Evolutionary conservation across 2,888 invertebrate species (phyloP).

Genomic region (Vannuccia rotundouncinata): DNA sequence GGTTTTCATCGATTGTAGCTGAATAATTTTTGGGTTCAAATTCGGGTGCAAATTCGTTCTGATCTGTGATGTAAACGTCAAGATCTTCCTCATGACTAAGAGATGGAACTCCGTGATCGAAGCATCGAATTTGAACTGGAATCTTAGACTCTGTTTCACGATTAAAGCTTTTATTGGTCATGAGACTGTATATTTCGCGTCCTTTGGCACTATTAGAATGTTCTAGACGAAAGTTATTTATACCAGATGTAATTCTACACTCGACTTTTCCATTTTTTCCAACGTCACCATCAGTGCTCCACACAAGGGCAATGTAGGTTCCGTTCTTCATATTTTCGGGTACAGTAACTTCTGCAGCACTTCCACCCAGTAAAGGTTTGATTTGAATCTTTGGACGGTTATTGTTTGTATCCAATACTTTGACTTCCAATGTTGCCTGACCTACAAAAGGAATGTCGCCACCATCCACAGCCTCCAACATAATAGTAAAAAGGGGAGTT

Average conservation of each 20-base stretch:
- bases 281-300: slow-evolving; percentile 30
- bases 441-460: slow-evolving; percentile 33
- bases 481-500: slow-evolving; percentile 27
- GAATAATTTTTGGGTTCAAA: background rate
- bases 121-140: background rate
- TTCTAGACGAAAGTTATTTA: slow-evolving; percentile 27
- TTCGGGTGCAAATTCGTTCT: slow-evolving; percentile 31
- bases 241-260: background rate
- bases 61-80: slow-evolving; percentile 30
- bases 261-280: slow-evolving; percentile 32
- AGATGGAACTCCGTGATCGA: slow-evolving; percentile 28
- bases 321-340: slow-evolving; percentile 27
- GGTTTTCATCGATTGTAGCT: slow-evolving; percentile 22
- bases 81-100: slow-evolving; percentile 4
- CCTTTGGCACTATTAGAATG: slow-evolving; percentile 31
- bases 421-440: slow-evolving; percentile 30
- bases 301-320: slow-evolving; percentile 23
- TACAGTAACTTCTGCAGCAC: background rate
- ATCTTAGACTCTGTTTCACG: background rate
- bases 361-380: slow-evolving; percentile 9
- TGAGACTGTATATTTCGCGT: slow-evolving; percentile 33
- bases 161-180: slow-evolving; percentile 34
- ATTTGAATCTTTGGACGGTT: slow-evolving; percentile 16
- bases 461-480: slow-evolving; percentile 28
- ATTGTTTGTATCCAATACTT: slow-evolving; percentile 33